phyloP scores from a whole-genome alignment of 2,888 invertebrate species.

The Lasioglossum morio region DNA sequence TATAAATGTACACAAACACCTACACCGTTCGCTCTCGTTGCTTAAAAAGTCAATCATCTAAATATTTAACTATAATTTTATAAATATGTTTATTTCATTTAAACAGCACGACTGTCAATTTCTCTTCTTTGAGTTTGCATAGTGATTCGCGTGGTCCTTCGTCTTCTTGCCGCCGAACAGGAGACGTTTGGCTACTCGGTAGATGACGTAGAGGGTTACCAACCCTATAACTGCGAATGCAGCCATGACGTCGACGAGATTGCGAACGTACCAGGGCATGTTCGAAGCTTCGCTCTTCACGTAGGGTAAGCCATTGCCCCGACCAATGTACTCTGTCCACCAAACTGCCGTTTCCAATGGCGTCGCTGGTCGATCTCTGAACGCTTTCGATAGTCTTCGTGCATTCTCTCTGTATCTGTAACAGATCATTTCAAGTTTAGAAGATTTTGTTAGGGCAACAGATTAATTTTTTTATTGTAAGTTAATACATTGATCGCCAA shows the following conservation, averaged over 20 bases:
- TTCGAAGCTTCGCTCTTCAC: conserved; percentile 43
- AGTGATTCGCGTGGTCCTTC: not conserved
- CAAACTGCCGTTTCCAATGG: conserved; percentile 88
- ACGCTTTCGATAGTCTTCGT: conserved; percentile 85
- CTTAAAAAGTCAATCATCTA: not conserved
- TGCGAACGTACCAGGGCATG: conserved; percentile 80
- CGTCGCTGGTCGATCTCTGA: conserved; percentile 86
- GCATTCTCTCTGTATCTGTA: conserved; percentile 86
- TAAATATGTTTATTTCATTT: not conserved
- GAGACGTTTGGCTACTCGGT: conserved; percentile 35
- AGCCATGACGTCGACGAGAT: conserved; percentile 67
- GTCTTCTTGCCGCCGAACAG: not conserved
- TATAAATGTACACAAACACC: not conserved
- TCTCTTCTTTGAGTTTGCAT: conserved; percentile 26
- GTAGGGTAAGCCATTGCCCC: conserved; percentile 85
- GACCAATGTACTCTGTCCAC: conserved; percentile 88
- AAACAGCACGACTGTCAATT: conserved; percentile 34
- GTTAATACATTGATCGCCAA: not conserved
- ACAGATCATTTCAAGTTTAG: conserved; percentile 27
- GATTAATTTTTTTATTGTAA: not conserved
- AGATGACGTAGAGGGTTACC: conserved; percentile 44
- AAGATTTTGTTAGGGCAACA: not conserved
- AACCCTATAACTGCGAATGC: conserved; percentile 33
- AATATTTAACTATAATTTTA: not conserved
- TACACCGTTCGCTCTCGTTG: not conserved